Evolutionary conservation across 2,888 invertebrate species (phyloP), one percentile per base, ranked within the genome.

Genomic region (Synergus itoensis): DNA sequence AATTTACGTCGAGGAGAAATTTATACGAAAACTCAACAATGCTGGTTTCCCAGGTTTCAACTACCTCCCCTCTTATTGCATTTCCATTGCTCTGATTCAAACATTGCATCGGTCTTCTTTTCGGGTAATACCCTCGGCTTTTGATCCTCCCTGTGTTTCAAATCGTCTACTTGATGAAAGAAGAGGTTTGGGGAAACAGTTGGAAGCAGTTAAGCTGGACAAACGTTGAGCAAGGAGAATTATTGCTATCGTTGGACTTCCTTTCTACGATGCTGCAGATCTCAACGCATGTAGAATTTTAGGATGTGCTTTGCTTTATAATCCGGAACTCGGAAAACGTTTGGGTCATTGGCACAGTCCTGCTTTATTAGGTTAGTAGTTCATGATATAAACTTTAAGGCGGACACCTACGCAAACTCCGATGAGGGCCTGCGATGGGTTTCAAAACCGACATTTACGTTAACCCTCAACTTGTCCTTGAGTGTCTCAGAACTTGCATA

Each of bases 1-100:
- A 88, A 87, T 88, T 84, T 83, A 86, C 86, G 86, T 85, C 84
- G 87, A 85, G 83, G 85, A 85, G 87, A 88, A 89, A 89, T 90
- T 89, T 90, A 89, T 88, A 87, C 86, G 87, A 86, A 87, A 89
- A 89, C 87, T 88, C 84, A 84, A 87, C 86, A 85, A 88, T 86
- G 84, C 85, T 86, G 18, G 75, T 78, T 45, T 48, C 77, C 75
- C 77, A 78, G 73, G 48, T 28, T 76, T 62, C 62, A 62, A 62
- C 78, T 80, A 78, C 76, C 77, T 82, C 77, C 77, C 43, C 36
- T 41, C 65, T 78, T 48, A 40, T 28, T n/a, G 40, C 36, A 41
- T 48, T 18, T 62, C 62, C n/a, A 45, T 45, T 14, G 12, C 28
- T 62, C 12, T 14, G 28, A 62, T 62, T 62, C 62, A 62, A 62